Conservation (phyloP, 2,797 vertebrate species). For the Coracias cyanogaster region DNA sequence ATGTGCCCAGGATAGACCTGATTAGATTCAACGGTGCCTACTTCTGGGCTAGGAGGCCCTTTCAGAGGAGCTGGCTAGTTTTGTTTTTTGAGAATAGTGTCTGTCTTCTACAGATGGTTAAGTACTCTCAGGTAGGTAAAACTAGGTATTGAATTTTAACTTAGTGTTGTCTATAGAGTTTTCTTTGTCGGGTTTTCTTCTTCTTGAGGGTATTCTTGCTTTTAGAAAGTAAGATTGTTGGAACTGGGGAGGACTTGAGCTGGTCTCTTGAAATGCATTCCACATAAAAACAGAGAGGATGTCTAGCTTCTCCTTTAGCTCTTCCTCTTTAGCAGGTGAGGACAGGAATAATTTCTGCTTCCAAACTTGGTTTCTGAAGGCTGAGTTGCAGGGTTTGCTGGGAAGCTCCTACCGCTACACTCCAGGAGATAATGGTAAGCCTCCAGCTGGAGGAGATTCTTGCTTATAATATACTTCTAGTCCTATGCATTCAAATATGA, state of each 20-base stretch:
- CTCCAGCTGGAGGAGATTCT: neutral
- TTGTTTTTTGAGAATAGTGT: neutral
- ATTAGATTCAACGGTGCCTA: neutral
- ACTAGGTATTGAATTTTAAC: neutral
- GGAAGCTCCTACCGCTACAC: neutral
- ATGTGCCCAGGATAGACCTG: accelerated
- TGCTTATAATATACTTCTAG: neutral
- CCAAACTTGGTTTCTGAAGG: neutral
- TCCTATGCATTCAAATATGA: too few relatives aligned
- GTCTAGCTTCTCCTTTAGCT: neutral
- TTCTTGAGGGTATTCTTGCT: neutral
- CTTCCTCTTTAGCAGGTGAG: neutral
- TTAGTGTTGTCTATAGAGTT: neutral
- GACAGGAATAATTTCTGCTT: neutral
- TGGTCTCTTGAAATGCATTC: neutral
- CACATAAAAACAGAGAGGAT: neutral
- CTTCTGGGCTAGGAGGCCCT: neutral
- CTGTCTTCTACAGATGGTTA: neutral
- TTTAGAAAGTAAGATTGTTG: neutral
- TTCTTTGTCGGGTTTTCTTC: neutral
- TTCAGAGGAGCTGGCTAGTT: neutral
- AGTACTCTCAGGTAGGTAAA: neutral
- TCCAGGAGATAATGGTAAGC: neutral
- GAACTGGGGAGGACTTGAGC: neutral
- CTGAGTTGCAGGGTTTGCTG: neutral